Percentiles rank a stretch among this genome's conserved stretches.
These are phyloP conservation scores for Melinopterus prodromus DNA, from an alignment of 2,888 invertebrate genomes.

Conservation along the genomic window DNA sequence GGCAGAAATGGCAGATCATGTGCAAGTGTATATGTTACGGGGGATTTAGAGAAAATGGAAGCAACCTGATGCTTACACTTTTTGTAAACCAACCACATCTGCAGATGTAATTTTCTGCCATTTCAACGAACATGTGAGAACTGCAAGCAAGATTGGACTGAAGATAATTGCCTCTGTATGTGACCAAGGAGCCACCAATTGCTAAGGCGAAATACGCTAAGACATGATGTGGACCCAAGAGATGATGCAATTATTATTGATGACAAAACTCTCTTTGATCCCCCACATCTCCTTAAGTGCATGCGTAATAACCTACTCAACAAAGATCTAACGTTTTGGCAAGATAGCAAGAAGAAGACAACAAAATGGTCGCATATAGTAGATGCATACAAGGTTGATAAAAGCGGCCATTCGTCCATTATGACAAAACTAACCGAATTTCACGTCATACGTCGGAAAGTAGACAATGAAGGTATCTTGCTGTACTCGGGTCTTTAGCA, in stretches of 20 bases:
- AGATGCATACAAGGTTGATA: constrained; percentile 38
- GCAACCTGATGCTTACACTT: constrained; percentile 36
- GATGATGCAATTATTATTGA: constrained; percentile 26
- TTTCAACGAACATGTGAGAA: neutral
- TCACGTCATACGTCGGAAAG: too few relatives aligned
- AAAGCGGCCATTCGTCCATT: constrained; percentile 26
- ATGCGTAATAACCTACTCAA: constrained; percentile 35
- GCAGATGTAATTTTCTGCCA: neutral
- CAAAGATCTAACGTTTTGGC: constrained; percentile 18
- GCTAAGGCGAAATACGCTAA: neutral
- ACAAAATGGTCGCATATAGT: constrained; percentile 24
- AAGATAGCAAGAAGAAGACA: constrained; percentile 18
- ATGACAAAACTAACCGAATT: constrained; percentile 38
- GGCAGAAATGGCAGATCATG: constrained; percentile 38
- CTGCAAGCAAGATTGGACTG: neutral
- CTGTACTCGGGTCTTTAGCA: constrained; percentile 28
- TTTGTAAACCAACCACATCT: constrained; percentile 29
- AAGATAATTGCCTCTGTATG: too few relatives aligned
- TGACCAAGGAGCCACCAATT: too few relatives aligned
- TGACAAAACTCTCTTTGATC: constrained; percentile 28
- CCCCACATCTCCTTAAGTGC: constrained; percentile 33
- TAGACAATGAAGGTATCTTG: constrained; percentile 31
- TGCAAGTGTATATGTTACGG: constrained; percentile 34
- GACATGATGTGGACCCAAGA: neutral
- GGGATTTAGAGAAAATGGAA: constrained; percentile 35